Evolutionary conservation across 1,140 invertebrate genomes (phyloP).

Genomic region (Trypoxylus dichotomus): DNA sequence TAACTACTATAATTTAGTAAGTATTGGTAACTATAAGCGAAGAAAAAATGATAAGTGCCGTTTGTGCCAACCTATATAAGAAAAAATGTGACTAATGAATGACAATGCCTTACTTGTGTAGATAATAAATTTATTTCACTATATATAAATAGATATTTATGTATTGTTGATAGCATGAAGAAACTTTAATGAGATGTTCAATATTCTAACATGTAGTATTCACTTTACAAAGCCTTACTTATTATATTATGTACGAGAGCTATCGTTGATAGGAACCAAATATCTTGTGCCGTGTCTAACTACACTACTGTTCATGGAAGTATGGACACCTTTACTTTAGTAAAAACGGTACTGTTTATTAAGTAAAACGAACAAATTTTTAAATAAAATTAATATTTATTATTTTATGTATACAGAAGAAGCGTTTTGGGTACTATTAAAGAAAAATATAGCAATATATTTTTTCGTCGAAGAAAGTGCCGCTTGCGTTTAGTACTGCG

Average conservation of each 20-base stretch:
- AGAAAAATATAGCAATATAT: no score
- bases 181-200: conserved; percentile 26
- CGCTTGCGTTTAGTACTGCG: no score
- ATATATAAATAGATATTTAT: conserved; percentile 13
- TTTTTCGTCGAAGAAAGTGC: no score
- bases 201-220: background rate
- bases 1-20: no score
- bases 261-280: background rate
- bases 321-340: no score
- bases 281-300: no score
- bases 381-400: no score
- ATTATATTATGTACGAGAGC: background rate
- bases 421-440: no score
- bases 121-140: background rate
- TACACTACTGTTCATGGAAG: no score
- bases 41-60: conserved; percentile 15
- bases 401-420: no score
- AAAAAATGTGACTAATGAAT: conserved; percentile 15
- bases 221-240: background rate
- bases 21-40: background rate
- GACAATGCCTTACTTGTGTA: conserved; percentile 24
- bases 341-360: no score
- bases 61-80: background rate
- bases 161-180: conserved; percentile 24
- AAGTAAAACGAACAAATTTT: no score